Evolutionary conservation across 2,888 invertebrate genomes (phyloP).

Genomic region (Drosophila borborema): DNA sequence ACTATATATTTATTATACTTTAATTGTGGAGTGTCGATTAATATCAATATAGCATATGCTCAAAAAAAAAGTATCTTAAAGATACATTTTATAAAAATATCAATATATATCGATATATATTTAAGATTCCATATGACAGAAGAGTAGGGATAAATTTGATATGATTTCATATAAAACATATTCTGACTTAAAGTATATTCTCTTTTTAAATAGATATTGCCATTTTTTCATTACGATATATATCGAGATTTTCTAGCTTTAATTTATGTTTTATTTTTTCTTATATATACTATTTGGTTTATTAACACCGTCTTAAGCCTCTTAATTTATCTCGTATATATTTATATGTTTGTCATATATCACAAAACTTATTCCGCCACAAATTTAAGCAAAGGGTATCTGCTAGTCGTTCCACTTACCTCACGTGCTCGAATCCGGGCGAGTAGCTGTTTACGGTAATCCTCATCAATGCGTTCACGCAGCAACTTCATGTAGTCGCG

Average conservation of each 20-base stretch:
- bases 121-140: too few relatives aligned
- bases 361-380: too few relatives aligned
- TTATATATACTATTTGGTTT: too few relatives aligned
- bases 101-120: background rate
- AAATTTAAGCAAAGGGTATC: background rate
- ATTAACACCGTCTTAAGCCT: too few relatives aligned
- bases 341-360: too few relatives aligned
- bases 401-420: constrained; percentile 84
- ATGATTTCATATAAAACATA: background rate
- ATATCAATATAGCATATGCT: background rate
- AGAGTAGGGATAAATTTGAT: background rate
- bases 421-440: constrained; percentile 87
- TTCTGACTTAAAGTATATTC: background rate
- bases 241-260: background rate
- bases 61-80: background rate
- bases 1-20: background rate
- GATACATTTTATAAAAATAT: background rate
- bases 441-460: constrained; percentile 87
- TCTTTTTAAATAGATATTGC: background rate
- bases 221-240: background rate
- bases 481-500: constrained; percentile 88
- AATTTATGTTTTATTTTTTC: too few relatives aligned
- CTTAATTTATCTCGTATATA: too few relatives aligned
- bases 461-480: constrained; percentile 87
- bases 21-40: background rate